phyloP scores from a whole-genome alignment of 2,888 invertebrate genomes.

The Aelia acuminata region DNA sequence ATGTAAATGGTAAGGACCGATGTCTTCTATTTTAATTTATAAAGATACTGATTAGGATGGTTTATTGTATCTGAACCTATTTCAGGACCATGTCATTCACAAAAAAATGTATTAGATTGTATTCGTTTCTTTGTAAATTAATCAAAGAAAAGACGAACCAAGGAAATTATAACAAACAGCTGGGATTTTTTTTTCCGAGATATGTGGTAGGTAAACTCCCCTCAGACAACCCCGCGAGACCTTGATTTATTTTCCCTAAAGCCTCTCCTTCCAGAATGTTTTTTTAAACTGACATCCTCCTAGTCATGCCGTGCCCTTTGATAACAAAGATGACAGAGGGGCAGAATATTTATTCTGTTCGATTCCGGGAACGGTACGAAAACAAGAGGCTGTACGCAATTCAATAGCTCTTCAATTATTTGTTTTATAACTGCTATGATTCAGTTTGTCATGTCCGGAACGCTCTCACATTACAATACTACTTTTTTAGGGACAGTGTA shows the following conservation, averaged over 20 bases:
- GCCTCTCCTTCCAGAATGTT: neutral
- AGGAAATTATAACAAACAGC: too few species aligned
- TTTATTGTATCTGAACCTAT: too few species aligned
- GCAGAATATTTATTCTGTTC: neutral
- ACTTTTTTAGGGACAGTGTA: neutral
- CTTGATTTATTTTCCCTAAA: neutral
- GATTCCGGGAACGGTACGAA: neutral
- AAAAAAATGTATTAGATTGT: too few species aligned
- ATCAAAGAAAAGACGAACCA: too few species aligned
- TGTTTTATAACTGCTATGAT: neutral
- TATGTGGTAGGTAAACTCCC: too few species aligned
- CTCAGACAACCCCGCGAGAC: neutral
- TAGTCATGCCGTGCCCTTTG: neutral
- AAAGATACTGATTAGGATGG: too few species aligned
- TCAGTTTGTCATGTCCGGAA: neutral
- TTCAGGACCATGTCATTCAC: too few species aligned
- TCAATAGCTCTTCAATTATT: conserved; percentile 10
- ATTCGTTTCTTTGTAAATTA: too few species aligned
- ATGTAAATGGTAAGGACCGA: too few species aligned
- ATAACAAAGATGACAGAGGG: neutral
- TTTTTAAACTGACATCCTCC: neutral
- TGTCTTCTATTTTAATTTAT: too few species aligned
- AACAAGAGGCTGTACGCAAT: neutral
- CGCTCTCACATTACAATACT: neutral
- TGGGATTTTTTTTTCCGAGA: too few species aligned